Evolutionary conservation across 2,797 vertebrate genomes (phyloP), one percentile per base, ranked within the genome.

Genomic region (Margarornis squamiger): DNA sequence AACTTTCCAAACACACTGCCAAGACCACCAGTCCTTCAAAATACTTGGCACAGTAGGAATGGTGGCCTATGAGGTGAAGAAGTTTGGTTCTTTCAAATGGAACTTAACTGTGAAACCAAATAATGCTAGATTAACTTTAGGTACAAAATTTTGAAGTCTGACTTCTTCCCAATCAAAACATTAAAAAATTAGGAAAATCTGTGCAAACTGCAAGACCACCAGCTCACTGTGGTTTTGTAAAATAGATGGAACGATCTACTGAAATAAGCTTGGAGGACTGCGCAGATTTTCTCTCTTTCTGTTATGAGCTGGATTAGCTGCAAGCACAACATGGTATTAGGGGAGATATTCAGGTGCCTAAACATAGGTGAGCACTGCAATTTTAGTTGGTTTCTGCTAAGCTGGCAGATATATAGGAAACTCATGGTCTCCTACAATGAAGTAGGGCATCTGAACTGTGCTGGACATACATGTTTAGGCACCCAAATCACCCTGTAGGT

Each of bases 81-180:
- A 80, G 32, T 75, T 86, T 59, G 54, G 7, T 77, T 92, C 66
- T 93, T 88, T 93, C 65, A 86, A 80, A 85, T 74, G 59, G 29
- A 88, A 67, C 23, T 61, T 79, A 88, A 89, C 52, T 77, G 87
- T 83, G 78, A 93, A 96, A 95, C 43, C 61, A 2, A 88, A 55
- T 90, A 93, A 90, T 34, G 24, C 39, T 80, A 92, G 70, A 79
- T 94, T 90, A 92, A 94, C 38, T 76, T 86, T 24, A 75, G 70
- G 65, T 81, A 78, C 54, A 95, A 67, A 65, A 74, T 80, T 91
- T 61, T 90, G 88, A 91, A 82, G 54, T 49, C 87, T 96, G 89
- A 92, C 21, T 91, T 93, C 57, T 75, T 88, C 84, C 84, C 86
- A 91, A 91, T 13, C 30, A 90, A 88, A 96, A 96, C n/a, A 93